Evolutionary conservation across 23 tunicate species (phyloP), one percentile per base, ranked within the genome.

Genomic region (Botrylloides violaceus): DNA sequence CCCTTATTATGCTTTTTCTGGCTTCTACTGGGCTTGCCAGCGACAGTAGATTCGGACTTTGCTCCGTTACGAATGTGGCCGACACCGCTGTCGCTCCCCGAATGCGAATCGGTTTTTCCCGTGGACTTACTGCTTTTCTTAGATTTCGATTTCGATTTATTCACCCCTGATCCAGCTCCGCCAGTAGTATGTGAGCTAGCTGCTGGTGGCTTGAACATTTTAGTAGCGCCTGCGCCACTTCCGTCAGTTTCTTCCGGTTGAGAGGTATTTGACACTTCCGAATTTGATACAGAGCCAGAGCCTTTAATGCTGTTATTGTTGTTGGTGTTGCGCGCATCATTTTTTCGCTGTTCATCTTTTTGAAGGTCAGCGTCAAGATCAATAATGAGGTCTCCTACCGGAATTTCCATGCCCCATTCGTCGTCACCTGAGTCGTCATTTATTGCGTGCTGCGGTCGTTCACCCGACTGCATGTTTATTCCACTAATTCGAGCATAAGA

Each of bases 361-460:
- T 68, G 58, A 5, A 68, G 37, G 28, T 68, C 74, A 28, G 74
- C 58, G 74, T 68, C 74, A 26, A 68, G 74, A 22, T 68, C 74
- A 9, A 68, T 68, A 30, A 68, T 68, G 12, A 68, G 58, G 47
- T 68, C 47, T 0, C 58, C 74, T 15, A 43, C 53, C 53, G 53
- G 53, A 6, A 68, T 37, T 19, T 68, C 74, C 58, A 68, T 68
- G 36, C 74, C 74, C 74, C 74, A 68, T 37, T 68, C 74, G 33
- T 64, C 70, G 20, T 82, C 88, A 55, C 39, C 34, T 35, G 75
- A 79, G 58, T 73, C 77, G 58, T 66, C 75, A 24, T 53, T 57
- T 4, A 58, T 58, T 66, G 70, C 68, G n/a, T 72, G 58, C 27
- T 73, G n/a, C 4, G 4, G 26, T 63, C 70, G 53, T 43, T 43